Evolutionary conservation across 2,888 invertebrate species (phyloP), one percentile per base, ranked within the genome.

Genomic region (Lamproptera curius): DNA sequence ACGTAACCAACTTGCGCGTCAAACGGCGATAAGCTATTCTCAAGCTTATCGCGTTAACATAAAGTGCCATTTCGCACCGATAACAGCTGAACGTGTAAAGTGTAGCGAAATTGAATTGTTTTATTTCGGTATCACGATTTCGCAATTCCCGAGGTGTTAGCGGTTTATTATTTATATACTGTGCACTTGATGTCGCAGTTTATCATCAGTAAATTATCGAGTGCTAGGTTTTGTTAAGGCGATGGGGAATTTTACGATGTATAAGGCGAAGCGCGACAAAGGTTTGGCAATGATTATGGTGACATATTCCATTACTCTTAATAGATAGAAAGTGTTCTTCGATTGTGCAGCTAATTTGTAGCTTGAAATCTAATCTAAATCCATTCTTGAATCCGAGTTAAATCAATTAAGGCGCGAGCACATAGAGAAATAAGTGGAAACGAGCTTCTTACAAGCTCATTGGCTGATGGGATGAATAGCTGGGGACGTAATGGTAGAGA

Each of bases 201-300:
- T 23, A 42, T 37, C 23, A 47, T 16, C 33, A 46, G 38, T 47
- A 42, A 37, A 5, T 20, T 20, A 31, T 33, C 10, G 17, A 37
- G 36, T 31, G 38, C 37, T 35, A 34, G 9, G 16, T 37, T 31
- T 31, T 44, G n/a, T 31, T 44, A 6, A 20, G 20, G 6, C 6
- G 3, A 20, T 20, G 20, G 20, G 20, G 4, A 59, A 53, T 70
- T 70, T 72, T 73, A 76, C 76, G 76, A 77, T 26, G 39, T 62
- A 56, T 51, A 61, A 56, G 57, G 56, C 56, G 58, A 59, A 60
- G 64, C 62, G 68, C n/a, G n/a, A n/a, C n/a, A n/a, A n/a, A n/a
- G n/a, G n/a, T n/a, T n/a, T n/a, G n/a, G n/a, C n/a, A n/a, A n/a
- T n/a, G n/a, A n/a, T n/a, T n/a, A n/a, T n/a, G n/a, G n/a, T n/a